phyloP scores from a whole-genome alignment of 37 sponge, comb jelly and placozoan species.

The Halichondria panicea region DNA sequence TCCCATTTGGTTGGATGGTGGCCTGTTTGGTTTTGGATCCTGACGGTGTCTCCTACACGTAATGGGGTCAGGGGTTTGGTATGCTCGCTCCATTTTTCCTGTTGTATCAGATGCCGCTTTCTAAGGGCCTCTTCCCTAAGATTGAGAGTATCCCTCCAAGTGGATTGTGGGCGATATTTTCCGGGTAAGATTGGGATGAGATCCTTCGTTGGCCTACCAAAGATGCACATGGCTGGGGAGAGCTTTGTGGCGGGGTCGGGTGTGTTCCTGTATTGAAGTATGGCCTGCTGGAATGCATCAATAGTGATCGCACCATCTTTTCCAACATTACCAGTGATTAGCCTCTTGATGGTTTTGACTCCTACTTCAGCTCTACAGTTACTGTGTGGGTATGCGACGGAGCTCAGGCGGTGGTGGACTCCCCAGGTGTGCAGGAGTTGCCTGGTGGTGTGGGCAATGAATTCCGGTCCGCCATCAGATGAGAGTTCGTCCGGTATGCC shows the following conservation, averaged over 20 bases:
- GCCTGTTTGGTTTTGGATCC: slow-evolving; percentile 57
- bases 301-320: slow-evolving; percentile 27
- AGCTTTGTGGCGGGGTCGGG: slow-evolving; percentile 27
- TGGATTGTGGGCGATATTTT: slow-evolving; percentile 24
- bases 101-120: slow-evolving; percentile 40
- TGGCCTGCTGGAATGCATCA: slow-evolving; percentile 24
- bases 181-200: slow-evolving; percentile 39
- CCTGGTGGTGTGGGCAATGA: slow-evolving; percentile 27
- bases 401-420: slow-evolving; percentile 38
- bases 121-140: slow-evolving; percentile 19
- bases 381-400: slow-evolving; percentile 37
- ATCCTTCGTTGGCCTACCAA: slow-evolving; percentile 41
- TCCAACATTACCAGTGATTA: slow-evolving; percentile 34
- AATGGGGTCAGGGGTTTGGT: slow-evolving; percentile 31
- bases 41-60: slow-evolving; percentile 23
- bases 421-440: slow-evolving; percentile 33
- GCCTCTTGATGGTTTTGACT: slow-evolving; percentile 37
- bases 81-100: slow-evolving; percentile 39
- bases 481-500: slow-evolving; percentile 42
- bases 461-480: slow-evolving; percentile 37
- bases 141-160: slow-evolving; percentile 7
- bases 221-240: slow-evolving; percentile 44
- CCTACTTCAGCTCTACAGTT: slow-evolving; percentile 33
- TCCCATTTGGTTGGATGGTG: slow-evolving; percentile 40
- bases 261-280: slow-evolving; percentile 50